phyloP scores from a whole-genome alignment of 2,797 vertebrate species.

The Sylvilagus floridanus region DNA sequence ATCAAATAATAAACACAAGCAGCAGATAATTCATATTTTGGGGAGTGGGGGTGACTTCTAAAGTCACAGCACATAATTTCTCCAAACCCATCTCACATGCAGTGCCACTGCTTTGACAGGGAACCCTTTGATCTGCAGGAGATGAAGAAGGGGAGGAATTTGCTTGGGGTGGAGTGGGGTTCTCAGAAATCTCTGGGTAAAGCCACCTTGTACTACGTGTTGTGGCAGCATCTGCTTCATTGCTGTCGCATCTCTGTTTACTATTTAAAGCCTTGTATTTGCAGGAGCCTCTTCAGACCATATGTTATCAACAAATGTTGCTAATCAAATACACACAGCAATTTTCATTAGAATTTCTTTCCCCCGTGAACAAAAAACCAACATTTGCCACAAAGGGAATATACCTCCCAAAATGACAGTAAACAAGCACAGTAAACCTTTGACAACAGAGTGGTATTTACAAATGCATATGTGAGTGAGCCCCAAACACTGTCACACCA shows the following conservation, averaged over 20 bases:
- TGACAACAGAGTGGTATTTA: slow-evolving; percentile 82
- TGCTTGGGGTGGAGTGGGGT: slow-evolving; percentile 32
- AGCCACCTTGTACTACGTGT: slow-evolving; percentile 81
- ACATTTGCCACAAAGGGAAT: slow-evolving; percentile 88
- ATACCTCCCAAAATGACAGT: slow-evolving; percentile 86
- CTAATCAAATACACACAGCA: slow-evolving; percentile 90
- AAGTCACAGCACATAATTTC: slow-evolving; percentile 78
- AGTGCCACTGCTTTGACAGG: slow-evolving; percentile 67
- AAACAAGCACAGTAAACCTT: slow-evolving; percentile 85
- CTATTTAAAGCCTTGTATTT: slow-evolving; percentile 91
- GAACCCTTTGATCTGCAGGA: slow-evolving; percentile 61
- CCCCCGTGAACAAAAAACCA: slow-evolving; percentile 82
- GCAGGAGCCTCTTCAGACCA: slow-evolving; percentile 90
- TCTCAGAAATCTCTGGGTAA: slow-evolving; percentile 71
- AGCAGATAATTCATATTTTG: slow-evolving; percentile 74
- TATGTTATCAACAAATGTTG: slow-evolving; percentile 91
- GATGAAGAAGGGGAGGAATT: slow-evolving; percentile 30
- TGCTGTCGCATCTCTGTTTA: slow-evolving; percentile 88
- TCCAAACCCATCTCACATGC: background rate
- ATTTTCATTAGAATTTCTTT: slow-evolving; percentile 89
- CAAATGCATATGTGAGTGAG: slow-evolving; percentile 68
- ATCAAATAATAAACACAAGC: slow-evolving; percentile 71
- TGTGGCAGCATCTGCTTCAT: slow-evolving; percentile 88
- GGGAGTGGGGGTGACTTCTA: slow-evolving; percentile 59
- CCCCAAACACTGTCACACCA: slow-evolving; percentile 73